Evolutionary conservation across 2,113 vertebrate genomes (phyloP).

Genomic region (Ibidorhyncha struthersii): DNA sequence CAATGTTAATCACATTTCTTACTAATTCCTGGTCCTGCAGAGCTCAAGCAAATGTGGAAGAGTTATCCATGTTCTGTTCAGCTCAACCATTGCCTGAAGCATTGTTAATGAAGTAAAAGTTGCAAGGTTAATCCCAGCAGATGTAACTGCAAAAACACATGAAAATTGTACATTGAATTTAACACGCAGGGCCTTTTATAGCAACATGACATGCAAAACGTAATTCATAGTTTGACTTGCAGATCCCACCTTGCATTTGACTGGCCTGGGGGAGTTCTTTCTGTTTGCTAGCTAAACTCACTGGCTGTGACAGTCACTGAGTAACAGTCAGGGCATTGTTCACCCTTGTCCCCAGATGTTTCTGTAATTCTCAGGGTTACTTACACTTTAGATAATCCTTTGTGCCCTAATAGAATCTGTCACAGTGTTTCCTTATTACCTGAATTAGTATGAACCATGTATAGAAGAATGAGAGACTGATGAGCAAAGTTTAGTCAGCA

Average conservation of each 20-base stretch:
- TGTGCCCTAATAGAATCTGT: neutral
- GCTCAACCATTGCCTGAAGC: neutral
- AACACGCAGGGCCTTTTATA: neutral
- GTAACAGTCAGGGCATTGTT: neutral
- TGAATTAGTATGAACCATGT: neutral
- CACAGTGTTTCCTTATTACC: neutral
- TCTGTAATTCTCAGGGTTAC: neutral
- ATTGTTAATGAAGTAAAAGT: neutral
- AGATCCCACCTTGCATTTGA: neutral
- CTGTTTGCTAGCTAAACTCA: neutral
- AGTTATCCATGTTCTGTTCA: neutral
- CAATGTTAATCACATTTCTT: neutral
- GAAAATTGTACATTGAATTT: neutral
- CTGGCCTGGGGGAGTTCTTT: neutral
- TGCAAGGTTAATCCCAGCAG: neutral
- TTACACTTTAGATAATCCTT: neutral
- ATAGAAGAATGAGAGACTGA: neutral
- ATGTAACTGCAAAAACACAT: neutral
- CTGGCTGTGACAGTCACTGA: neutral
- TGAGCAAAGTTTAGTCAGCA: neutral
- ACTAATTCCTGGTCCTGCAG: neutral
- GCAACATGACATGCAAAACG: neutral
- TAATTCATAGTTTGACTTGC: neutral
- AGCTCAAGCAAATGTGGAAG: neutral
- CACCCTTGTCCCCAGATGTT: neutral